A percentile compares a stretch with the other conserved stretches of the same genome.
Evolutionary conservation across 2,797 vertebrate species (phyloP).

Genomic region (Chiroxiphia lanceolata): DNA sequence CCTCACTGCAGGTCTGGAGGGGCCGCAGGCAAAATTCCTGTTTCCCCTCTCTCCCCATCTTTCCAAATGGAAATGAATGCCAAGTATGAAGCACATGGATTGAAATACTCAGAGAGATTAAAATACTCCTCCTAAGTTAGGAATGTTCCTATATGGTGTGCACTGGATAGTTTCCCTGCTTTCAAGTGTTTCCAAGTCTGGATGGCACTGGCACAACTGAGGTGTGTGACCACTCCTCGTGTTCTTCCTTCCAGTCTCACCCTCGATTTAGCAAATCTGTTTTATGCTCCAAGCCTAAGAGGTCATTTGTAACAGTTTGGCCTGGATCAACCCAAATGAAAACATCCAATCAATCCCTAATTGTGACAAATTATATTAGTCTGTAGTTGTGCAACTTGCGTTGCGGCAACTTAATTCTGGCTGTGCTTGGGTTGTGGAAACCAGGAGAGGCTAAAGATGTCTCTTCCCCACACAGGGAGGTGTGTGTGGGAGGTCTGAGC

Average conservation of each 20-base stretch:
- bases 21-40: neutral
- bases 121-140: slow-evolving; percentile 3
- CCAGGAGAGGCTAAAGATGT: neutral
- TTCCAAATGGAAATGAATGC: neutral
- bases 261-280: neutral
- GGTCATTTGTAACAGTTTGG: slow-evolving; percentile 35
- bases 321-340: slow-evolving; percentile 7
- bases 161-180: neutral
- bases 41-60: neutral
- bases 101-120: neutral
- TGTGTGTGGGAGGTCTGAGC: neutral
- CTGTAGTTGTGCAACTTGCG: neutral
- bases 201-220: neutral
- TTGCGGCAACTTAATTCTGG: neutral
- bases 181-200: rapidly evolving
- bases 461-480: rapidly evolving
- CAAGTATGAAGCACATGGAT: rapidly evolving
- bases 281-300: neutral
- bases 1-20: neutral
- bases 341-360: slow-evolving; percentile 56
- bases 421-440: neutral
- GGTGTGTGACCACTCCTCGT: rapidly evolving
- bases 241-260: neutral
- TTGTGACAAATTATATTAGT: slow-evolving; percentile 62
- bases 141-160: neutral